A percentile compares a stretch with the other conserved stretches of the same genome.
Conservation (phyloP, 2,797 vertebrate species). For the Acanthurus tractus region DNA sequence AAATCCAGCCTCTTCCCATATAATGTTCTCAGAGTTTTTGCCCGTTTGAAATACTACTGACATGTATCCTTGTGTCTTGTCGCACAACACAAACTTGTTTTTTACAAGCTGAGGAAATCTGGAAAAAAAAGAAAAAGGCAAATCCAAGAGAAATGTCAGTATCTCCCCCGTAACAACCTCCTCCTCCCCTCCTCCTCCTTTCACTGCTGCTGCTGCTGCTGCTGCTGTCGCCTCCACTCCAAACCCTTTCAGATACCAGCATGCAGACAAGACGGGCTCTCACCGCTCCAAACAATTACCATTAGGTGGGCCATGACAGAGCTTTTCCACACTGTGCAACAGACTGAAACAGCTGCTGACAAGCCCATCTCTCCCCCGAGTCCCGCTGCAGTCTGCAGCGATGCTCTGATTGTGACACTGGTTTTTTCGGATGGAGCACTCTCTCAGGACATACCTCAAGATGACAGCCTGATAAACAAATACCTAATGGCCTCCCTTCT, state of each 20-base stretch:
- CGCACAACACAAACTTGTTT: slow-evolving; percentile 7
- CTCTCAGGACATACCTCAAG: slow-evolving; percentile 50
- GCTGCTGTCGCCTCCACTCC: slow-evolving; percentile 31
- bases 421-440: slow-evolving; percentile 53
- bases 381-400: slow-evolving; percentile 45
- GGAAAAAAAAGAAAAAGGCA: slow-evolving; percentile 7
- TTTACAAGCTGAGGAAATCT: slow-evolving; percentile 17
- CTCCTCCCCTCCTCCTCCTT: neutral
- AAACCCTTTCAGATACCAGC: slow-evolving; percentile 63
- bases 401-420: slow-evolving; percentile 54
- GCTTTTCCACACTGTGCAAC: slow-evolving; percentile 77
- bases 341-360: slow-evolving; percentile 82
- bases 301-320: slow-evolving; percentile 80
- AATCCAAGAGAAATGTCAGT: slow-evolving; percentile 2
- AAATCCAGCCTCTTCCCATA: neutral
- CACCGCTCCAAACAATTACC: slow-evolving; percentile 72
- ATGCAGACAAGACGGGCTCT: slow-evolving; percentile 69
- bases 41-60: slow-evolving; percentile 17
- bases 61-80: neutral
- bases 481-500: slow-evolving; percentile 29
- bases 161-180: neutral
- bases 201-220: neutral
- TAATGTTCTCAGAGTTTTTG: neutral
- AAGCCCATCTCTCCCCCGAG: slow-evolving; percentile 53
- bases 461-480: slow-evolving; percentile 48